phyloP scores from a whole-genome alignment of 1,140 invertebrate genomes.

The Drosophila sproati region DNA sequence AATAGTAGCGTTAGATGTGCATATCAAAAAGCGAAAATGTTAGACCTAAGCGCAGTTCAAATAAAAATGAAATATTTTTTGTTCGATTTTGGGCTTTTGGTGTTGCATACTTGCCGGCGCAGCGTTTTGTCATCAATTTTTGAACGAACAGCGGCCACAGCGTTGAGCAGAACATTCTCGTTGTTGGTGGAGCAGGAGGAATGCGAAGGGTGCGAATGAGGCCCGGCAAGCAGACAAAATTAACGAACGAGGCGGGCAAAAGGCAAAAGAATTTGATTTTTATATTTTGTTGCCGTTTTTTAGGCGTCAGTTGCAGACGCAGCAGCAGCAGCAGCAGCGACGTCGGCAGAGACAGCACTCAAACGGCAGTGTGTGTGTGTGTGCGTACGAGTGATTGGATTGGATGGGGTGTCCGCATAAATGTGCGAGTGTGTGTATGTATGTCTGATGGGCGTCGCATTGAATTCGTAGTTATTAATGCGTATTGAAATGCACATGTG shows the following conservation, averaged over 20 bases:
- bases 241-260: conserved; percentile 66
- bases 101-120: conserved; percentile 40
- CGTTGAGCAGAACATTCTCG: conserved; percentile 2
- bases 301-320: conserved; percentile 71
- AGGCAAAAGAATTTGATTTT: conserved; percentile 73
- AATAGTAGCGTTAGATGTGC: conserved; percentile 4
- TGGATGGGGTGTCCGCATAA: conserved; percentile 15
- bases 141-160: conserved; percentile 25
- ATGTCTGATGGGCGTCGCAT: conserved; percentile 63
- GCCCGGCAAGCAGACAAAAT: conserved; percentile 59
- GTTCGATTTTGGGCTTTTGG: conserved; percentile 26
- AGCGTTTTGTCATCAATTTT: conserved; percentile 45
- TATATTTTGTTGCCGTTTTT: conserved; percentile 79
- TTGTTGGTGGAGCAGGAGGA: conserved; percentile 8
- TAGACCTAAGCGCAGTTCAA: conserved; percentile 33
- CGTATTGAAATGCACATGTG: conserved; percentile 74
- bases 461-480: conserved; percentile 81
- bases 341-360: conserved; percentile 10
- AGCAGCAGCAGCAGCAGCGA: conserved; percentile 21
- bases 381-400: conserved; percentile 26
- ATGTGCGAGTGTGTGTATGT: conserved; percentile 26
- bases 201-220: conserved; percentile 42
- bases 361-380: conserved; percentile 11
- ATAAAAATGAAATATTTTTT: conserved; percentile 48
- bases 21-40: conserved; percentile 67